These are phyloP conservation scores for Triplophysa rosa DNA, from an alignment of 2,113 vertebrate genomes.

Conservation along the genomic window DNA sequence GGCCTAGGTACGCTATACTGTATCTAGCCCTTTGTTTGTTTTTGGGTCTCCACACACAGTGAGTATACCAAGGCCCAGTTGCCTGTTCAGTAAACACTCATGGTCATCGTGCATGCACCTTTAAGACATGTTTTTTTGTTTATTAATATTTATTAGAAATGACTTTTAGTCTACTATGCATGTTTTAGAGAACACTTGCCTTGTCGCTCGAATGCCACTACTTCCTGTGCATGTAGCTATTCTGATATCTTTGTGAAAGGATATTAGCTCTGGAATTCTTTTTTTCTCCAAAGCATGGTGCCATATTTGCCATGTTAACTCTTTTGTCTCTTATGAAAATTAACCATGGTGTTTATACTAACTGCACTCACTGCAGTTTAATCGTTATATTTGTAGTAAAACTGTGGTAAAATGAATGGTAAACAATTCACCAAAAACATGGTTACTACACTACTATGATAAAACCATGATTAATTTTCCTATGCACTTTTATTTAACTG, in stretches of 20 bases:
- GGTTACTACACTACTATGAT: no score
- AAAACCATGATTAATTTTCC: no score
- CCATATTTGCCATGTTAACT: no score
- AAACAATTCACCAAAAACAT: no score
- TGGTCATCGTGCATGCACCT: not conserved
- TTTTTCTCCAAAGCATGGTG: not conserved
- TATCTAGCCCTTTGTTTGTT: not conserved
- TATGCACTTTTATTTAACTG: not conserved
- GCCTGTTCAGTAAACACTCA: not conserved
- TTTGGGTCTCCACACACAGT: not conserved
- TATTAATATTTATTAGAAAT: constrained; percentile 24
- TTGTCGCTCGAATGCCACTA: constrained; percentile 7
- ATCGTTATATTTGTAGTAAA: no score
- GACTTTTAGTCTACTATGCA: not conserved
- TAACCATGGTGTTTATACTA: no score
- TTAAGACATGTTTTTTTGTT: not conserved
- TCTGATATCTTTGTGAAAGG: not conserved
- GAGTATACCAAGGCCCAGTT: not conserved
- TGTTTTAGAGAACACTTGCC: not conserved
- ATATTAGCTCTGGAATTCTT: not conserved
- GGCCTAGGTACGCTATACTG: no score
- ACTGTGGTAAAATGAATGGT: no score
- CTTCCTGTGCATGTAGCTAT: not conserved
- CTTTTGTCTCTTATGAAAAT: no score
- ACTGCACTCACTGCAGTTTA: no score